These are phyloP conservation scores for Coelopa pilipes DNA, from an alignment of 2,888 invertebrate genomes.

Conservation along the genomic window DNA sequence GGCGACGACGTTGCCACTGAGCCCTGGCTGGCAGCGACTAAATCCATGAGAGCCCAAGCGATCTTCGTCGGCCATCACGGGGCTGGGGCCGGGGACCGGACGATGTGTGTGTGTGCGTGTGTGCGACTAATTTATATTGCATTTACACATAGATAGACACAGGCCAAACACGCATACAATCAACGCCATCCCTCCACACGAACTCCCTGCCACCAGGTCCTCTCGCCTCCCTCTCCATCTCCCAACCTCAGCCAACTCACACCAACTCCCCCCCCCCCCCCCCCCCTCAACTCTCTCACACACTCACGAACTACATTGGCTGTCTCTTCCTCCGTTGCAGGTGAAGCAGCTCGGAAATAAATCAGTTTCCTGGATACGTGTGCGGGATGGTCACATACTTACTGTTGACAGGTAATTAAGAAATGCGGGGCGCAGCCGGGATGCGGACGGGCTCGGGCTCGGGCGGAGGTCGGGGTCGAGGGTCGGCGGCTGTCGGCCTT, in stretches of 20 bases:
- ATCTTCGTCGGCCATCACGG: too few species aligned
- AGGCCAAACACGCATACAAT: too few species aligned
- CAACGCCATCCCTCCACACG: neutral
- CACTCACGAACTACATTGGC: slow-evolving; percentile 23
- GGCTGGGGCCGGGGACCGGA: too few species aligned
- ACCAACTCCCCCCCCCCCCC: neutral
- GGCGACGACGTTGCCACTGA: too few species aligned
- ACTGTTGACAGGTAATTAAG: slow-evolving; percentile 82
- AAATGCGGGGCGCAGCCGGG: slow-evolving; percentile 18
- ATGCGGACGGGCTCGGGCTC: neutral
- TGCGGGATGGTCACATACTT: slow-evolving; percentile 89
- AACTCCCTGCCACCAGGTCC: too few species aligned
- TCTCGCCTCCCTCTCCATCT: too few species aligned
- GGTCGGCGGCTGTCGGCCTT: neutral
- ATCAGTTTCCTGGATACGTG: slow-evolving; percentile 92
- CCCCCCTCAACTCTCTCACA: slow-evolving; percentile 20
- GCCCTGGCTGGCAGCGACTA: too few species aligned
- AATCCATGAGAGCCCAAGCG: too few species aligned
- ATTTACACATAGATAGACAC: neutral
- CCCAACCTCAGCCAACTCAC: slow-evolving; percentile 27
- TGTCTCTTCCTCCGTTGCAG: slow-evolving; percentile 60
- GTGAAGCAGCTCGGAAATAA: slow-evolving; percentile 91
- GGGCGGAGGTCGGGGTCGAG: slow-evolving; percentile 7
- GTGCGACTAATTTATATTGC: slow-evolving; percentile 27
- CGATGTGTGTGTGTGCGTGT: neutral